Evolutionary conservation across 2,797 vertebrate species (phyloP), one percentile per base, ranked within the genome.

Genomic region (Gastrophryne carolinensis): DNA sequence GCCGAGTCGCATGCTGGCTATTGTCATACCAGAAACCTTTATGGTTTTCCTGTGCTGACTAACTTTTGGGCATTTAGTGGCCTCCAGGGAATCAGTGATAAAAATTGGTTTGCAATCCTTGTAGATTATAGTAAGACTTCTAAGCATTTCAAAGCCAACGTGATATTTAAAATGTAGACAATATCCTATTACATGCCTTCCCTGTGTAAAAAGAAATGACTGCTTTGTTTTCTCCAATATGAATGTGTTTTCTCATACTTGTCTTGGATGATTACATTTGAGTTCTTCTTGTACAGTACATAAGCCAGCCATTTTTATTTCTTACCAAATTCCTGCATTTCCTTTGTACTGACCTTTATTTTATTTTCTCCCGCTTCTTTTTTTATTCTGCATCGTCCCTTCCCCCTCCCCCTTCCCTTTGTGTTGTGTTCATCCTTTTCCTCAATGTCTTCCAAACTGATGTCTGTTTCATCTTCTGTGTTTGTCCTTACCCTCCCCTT

Each of bases 321-420:
- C 94, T 98, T 95, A 98, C 95, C 95, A 96, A 94, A 95, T 94
- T 94, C 94, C 94, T 97, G 96, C 96, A 98, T 98, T 97, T 95
- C 94, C 94, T 94, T 92, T 95, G 95, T 98, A 99, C 96, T 99
- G 96, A 98, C 96, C 94, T 97, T 91, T 97, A 94, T 95, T 96
- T 95, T 95, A 94, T 96, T 97, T 92, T 82, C 94, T 93, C 93
- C 94, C 90, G 83, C 88, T 87, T 90, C 87, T 87, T 92, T 91
- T 91, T 90, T 91, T 83, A 85, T 91, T 90, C 87, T 91, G 87
- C 89, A 91, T 92, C 91, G 88, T 88, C 26, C 39, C 49, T 35
- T 52, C 15, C 60, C 62, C 61, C 23, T 4, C 30, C 50, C 49
- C 85, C 86, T 81, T 81, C 89, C 90, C 82, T 44, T 5, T 82